phyloP scores from a whole-genome alignment of 1,140 invertebrate species.

The Drosophila ohnishii region DNA sequence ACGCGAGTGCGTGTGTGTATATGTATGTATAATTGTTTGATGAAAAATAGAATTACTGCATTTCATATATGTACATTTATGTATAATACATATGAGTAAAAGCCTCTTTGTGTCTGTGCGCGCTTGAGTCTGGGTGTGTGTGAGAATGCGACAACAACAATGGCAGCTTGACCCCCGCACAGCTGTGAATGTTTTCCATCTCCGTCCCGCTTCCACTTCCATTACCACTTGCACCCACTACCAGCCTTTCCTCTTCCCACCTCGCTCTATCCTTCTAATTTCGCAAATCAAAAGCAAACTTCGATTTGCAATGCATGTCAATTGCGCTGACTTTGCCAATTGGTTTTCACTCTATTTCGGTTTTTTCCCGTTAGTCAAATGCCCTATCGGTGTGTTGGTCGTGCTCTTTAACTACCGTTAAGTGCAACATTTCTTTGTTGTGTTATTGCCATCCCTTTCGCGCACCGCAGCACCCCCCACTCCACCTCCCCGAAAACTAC shows the following conservation, averaged over 20 bases:
- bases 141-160: constrained; percentile 33
- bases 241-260: background rate
- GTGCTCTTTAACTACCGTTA: constrained; percentile 32
- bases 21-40: constrained; percentile 27
- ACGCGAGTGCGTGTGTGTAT: constrained; percentile 28
- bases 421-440: constrained; percentile 28
- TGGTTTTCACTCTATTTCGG: constrained; percentile 38
- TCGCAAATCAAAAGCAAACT: constrained; percentile 29
- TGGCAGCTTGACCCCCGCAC: constrained; percentile 47
- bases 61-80: constrained; percentile 15
- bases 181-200: constrained; percentile 54
- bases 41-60: constrained; percentile 42
- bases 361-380: constrained; percentile 24
- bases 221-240: constrained; percentile 17
- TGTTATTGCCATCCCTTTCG: constrained; percentile 24
- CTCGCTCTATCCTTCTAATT: constrained; percentile 6
- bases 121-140: constrained; percentile 19
- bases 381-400: constrained; percentile 10
- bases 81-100: constrained; percentile 5
- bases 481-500: constrained; percentile 56
- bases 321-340: constrained; percentile 1
- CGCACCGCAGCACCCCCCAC: constrained; percentile 20
- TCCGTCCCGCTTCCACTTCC: constrained; percentile 17
- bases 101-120: constrained; percentile 19
- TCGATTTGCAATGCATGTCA: constrained; percentile 23